phyloP scores from a whole-genome alignment of 2,888 invertebrate genomes.

The Drosophila histrio region DNA sequence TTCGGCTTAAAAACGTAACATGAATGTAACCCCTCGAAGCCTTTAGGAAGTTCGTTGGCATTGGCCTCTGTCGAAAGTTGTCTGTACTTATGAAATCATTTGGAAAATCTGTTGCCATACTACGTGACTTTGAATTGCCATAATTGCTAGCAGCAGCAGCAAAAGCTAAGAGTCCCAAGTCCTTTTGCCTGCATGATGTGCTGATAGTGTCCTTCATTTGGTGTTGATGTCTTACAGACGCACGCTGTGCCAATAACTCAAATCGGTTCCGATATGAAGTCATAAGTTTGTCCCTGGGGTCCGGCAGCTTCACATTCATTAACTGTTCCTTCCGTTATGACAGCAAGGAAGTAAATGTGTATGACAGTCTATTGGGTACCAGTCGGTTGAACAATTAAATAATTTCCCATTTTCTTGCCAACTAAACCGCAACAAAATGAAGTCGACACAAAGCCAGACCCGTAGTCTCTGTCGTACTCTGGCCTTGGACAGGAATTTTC shows the following conservation, averaged over 20 bases:
- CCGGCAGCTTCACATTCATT: conserved; percentile 36
- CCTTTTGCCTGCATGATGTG: conserved; percentile 45
- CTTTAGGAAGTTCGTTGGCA: conserved; percentile 23
- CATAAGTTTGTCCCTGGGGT: conserved; percentile 26
- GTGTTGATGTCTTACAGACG: conserved; percentile 52
- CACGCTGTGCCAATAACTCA: conserved; percentile 40
- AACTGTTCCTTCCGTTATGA: conserved; percentile 17
- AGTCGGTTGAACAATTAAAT: conserved; percentile 53
- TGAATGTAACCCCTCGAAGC: not conserved
- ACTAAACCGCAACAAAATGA: conserved; percentile 42
- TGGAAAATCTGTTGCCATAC: conserved; percentile 59
- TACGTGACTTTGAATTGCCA: conserved; percentile 69
- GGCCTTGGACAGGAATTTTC: not conserved
- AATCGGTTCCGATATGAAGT: conserved; percentile 43
- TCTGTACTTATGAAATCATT: conserved; percentile 71
- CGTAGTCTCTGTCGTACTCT: not conserved
- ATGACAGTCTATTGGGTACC: conserved; percentile 11
- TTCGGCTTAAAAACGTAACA: not conserved
- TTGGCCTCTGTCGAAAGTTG: conserved; percentile 37
- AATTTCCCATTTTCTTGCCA: conserved; percentile 47
- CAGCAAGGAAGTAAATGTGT: conserved; percentile 2
- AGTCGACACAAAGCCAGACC: conserved; percentile 19
- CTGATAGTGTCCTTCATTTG: conserved; percentile 59
- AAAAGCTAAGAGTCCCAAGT: not conserved
- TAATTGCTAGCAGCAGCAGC: conserved; percentile 60